phyloP scores from a whole-genome alignment of 1,140 invertebrate species.

The Drosophila lacertosa region DNA sequence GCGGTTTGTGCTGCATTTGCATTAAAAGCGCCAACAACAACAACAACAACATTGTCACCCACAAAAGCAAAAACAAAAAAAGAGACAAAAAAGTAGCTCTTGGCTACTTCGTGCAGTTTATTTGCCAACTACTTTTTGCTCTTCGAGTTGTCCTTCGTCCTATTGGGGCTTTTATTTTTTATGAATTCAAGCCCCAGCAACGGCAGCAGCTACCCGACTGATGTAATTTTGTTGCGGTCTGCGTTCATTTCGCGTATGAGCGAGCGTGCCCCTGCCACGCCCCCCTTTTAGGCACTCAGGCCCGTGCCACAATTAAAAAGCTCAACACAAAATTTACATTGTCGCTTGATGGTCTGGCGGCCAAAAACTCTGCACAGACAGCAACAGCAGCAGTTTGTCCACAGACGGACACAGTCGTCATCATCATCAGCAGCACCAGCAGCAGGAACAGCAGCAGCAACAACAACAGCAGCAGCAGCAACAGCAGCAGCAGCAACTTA shows the following conservation, averaged over 20 bases:
- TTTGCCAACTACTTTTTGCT: slow-evolving; percentile 70
- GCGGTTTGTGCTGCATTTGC: slow-evolving; percentile 77
- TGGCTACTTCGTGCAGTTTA: slow-evolving; percentile 72
- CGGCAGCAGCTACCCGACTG: too few relatives aligned
- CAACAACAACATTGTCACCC: slow-evolving; percentile 15
- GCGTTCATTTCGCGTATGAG: slow-evolving; percentile 79
- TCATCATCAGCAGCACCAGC: slow-evolving; percentile 28
- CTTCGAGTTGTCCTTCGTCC: slow-evolving; percentile 27
- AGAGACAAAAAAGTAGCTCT: slow-evolving; percentile 25
- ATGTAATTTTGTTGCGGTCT: slow-evolving; percentile 68
- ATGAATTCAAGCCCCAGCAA: slow-evolving; percentile 59
- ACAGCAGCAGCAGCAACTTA: slow-evolving; percentile 7
- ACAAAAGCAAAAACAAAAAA: slow-evolving; percentile 11
- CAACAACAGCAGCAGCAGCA: slow-evolving; percentile 1
- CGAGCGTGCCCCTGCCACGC: slow-evolving; percentile 13
- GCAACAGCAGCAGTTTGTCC: slow-evolving; percentile 16
- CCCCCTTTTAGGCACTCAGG: background rate
- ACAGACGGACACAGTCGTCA: slow-evolving; percentile 47
- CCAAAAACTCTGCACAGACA: slow-evolving; percentile 37
- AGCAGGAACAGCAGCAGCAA: slow-evolving; percentile 1
- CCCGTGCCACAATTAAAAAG: slow-evolving; percentile 77
- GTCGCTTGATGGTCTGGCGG: slow-evolving; percentile 67
- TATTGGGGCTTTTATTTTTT: slow-evolving; percentile 69
- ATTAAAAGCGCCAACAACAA: slow-evolving; percentile 60
- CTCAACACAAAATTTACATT: slow-evolving; percentile 83